These are phyloP conservation scores for Drosophila longiperda DNA, from an alignment of 2,888 invertebrate species.

Conservation along the genomic window DNA sequence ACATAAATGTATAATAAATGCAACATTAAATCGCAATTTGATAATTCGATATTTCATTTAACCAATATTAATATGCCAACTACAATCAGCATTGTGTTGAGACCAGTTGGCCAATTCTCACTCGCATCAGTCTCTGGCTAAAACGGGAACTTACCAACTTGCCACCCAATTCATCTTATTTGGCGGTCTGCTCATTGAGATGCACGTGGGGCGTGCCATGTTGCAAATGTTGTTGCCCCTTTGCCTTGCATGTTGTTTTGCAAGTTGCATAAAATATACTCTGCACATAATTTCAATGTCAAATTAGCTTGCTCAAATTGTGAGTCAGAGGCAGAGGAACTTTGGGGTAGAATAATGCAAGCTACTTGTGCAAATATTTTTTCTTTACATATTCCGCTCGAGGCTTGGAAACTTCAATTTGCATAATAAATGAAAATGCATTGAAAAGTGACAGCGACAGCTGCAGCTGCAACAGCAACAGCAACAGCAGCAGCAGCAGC, in stretches of 20 bases:
- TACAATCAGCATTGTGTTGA: not conserved
- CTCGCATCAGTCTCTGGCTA: not conserved
- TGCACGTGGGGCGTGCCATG: conserved; percentile 45
- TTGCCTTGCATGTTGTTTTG: conserved; percentile 34
- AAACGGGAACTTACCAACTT: not conserved
- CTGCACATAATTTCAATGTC: conserved; percentile 78
- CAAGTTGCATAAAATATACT: conserved; percentile 49
- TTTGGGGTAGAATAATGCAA: conserved; percentile 39
- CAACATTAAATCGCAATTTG: conserved; percentile 11
- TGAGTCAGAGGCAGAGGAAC: not conserved
- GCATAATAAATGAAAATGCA: conserved; percentile 80
- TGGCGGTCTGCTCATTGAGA: conserved; percentile 59
- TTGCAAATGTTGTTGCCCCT: conserved; percentile 36
- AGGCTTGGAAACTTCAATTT: conserved; percentile 75
- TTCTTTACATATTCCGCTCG: conserved; percentile 38
- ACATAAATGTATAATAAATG: conserved; percentile 1
- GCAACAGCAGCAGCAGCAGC: conserved; percentile 33
- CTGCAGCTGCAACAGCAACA: conserved; percentile 49
- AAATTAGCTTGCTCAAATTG: conserved; percentile 65
- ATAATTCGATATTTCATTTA: not conserved
- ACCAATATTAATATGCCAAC: conserved; percentile 8
- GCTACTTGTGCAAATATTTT: conserved; percentile 65
- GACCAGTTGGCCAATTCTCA: conserved; percentile 23
- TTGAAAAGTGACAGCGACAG: conserved; percentile 80
- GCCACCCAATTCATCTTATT: conserved; percentile 64